Evolutionary conservation across 2,797 vertebrate genomes (phyloP), one percentile per base, ranked within the genome.

Genomic region (Coracias cyanogaster): DNA sequence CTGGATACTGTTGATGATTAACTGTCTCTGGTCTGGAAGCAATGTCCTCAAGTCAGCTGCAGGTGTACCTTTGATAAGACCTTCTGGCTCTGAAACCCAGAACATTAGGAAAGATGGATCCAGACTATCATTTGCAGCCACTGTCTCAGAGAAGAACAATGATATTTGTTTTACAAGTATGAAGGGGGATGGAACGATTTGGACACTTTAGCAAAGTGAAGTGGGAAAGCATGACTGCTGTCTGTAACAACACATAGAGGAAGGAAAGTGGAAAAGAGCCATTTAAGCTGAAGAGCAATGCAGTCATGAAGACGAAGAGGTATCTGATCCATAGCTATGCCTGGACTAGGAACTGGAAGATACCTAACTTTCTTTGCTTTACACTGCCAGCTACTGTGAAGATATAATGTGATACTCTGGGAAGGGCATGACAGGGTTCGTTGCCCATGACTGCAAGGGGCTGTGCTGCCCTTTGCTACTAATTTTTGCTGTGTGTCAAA

Each of bases 1-100:
- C 95, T 96, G 95, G 77, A 74, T 83, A 84, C 52, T 73, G 73
- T 3, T 67, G 73, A 82, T 91, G 80, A 86, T 91, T 95, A 97
- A 94, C 70, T 77, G 58, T 84, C 55, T 90, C 76, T 86, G 58
- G 58, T 62, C 80, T 89, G 87, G 67, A 94, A 93, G 76, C 41
- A 19, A 52, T 51, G n/a, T 64, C 74, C 73, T 76, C 0, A 0
- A 79, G 77, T 79, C 70, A 69, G 55, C 39, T 79, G 43, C 45
- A 8, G 3, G 60, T 49, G 20, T 49, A 64, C 16, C 35, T 93
- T 79, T 66, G 45, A 13, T 61, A 84, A 93, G 55, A 65, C 6
- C 57, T 88, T 51, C 49, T 43, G 22, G 6, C 28, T 88, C 52
- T 57, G 31, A 81, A 94, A 12, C 15, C 10, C 25, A 0, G 1